Evolutionary conservation across 2,113 vertebrate genomes (phyloP).

Genomic region (Lichenostomus cassidix): DNA sequence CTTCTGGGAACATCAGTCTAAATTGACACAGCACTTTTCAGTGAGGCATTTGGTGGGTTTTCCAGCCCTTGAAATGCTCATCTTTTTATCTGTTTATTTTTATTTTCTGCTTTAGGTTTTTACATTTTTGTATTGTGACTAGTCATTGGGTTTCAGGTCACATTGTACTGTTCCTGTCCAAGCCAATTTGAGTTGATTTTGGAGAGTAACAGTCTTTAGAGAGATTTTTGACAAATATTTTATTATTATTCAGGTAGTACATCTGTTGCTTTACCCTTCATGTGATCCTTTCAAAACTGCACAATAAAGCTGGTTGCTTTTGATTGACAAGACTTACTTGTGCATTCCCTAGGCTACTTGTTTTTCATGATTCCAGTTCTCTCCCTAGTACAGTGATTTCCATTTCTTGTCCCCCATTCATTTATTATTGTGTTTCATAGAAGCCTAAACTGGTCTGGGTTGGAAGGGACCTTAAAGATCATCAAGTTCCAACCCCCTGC

Average conservation of each 20-base stretch:
- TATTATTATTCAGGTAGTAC: not conserved
- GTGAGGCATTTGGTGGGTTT: not conserved
- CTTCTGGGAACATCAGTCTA: not conserved
- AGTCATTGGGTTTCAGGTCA: not conserved
- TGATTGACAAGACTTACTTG: not conserved
- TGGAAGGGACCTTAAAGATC: not conserved
- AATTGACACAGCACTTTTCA: not conserved
- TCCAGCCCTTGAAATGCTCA: not conserved
- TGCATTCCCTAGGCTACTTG: not conserved
- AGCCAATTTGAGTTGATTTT: not conserved
- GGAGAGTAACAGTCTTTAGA: not conserved
- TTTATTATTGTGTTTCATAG: not conserved
- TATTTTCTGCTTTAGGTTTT: not conserved
- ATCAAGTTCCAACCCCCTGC: not conserved
- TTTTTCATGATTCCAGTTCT: not conserved
- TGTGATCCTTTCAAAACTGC: not conserved
- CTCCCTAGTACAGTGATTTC: not conserved
- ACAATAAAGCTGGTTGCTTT: not conserved
- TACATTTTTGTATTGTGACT: not conserved
- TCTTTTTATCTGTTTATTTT: not conserved
- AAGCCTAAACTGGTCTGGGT: not conserved
- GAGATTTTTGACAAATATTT: not conserved
- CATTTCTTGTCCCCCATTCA: not conserved
- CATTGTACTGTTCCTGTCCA: not conserved
- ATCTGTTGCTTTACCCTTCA: conserved; percentile 19